These are phyloP conservation scores for Anhinga rufa DNA, from an alignment of 2,113 vertebrate species.

Conservation along the genomic window DNA sequence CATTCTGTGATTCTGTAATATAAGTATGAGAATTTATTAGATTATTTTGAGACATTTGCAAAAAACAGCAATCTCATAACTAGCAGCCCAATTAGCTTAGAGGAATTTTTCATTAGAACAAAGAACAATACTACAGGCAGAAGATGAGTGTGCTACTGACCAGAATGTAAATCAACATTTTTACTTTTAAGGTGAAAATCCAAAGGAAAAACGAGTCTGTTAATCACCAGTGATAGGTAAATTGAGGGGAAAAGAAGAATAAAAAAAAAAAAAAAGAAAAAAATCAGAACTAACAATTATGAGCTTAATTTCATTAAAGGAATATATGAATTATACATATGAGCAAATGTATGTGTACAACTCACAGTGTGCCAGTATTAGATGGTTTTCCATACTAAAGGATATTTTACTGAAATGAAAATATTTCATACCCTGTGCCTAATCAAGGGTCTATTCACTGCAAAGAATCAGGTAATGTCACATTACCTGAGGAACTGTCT, in stretches of 20 bases:
- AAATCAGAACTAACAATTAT: neutral
- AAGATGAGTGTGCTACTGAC: neutral
- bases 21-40: neutral
- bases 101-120: neutral
- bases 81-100: neutral
- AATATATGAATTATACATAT: neutral
- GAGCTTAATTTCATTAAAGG: neutral
- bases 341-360: neutral
- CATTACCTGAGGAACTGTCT: neutral
- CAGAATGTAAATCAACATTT: neutral
- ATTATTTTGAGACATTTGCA: neutral
- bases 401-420: neutral
- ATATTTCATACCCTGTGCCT: neutral
- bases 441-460: neutral
- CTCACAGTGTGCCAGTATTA: neutral
- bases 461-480: neutral
- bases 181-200: neutral
- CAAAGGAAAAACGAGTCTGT: neutral
- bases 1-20: neutral
- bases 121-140: neutral
- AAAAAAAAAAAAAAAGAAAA: neutral
- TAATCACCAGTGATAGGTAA: neutral
- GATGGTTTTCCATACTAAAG: neutral
- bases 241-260: neutral
- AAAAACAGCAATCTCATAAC: neutral